A percentile compares a stretch with the other conserved stretches of the same genome.
Conservation (phyloP, 2,888 invertebrate species). For the Osedax fenrisi region DNA sequence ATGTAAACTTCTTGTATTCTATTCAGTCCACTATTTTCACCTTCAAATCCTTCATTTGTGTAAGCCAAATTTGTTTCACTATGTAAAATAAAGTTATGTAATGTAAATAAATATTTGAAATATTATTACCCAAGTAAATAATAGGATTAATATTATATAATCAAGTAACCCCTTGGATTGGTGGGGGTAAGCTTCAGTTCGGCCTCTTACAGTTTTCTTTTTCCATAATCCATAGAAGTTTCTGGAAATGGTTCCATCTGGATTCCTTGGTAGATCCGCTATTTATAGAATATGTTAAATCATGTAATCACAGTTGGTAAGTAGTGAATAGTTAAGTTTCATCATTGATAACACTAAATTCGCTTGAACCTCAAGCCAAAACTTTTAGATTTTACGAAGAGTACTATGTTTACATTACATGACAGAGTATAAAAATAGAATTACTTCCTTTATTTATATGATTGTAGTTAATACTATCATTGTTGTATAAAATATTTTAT, state of each 20-base stretch:
- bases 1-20: background rate
- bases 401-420: too few species aligned
- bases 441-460: too few species aligned
- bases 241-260: conserved; percentile 16
- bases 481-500: too few species aligned
- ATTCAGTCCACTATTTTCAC: background rate
- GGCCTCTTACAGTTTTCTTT: conserved; percentile 29
- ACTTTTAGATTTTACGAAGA: too few species aligned
- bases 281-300: too few species aligned
- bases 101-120: background rate
- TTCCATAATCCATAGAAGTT: conserved; percentile 34
- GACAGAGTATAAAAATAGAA: too few species aligned
- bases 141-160: background rate
- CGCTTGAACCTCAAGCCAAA: too few species aligned
- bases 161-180: background rate
- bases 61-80: background rate
- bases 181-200: background rate
- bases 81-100: background rate
- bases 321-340: too few species aligned
- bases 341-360: too few species aligned
- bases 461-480: too few species aligned
- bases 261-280: background rate
- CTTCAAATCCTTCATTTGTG: background rate
- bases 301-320: too few species aligned
- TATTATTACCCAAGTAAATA: background rate